phyloP scores from a whole-genome alignment of 1,140 invertebrate genomes.

The Drosophila simulans region DNA sequence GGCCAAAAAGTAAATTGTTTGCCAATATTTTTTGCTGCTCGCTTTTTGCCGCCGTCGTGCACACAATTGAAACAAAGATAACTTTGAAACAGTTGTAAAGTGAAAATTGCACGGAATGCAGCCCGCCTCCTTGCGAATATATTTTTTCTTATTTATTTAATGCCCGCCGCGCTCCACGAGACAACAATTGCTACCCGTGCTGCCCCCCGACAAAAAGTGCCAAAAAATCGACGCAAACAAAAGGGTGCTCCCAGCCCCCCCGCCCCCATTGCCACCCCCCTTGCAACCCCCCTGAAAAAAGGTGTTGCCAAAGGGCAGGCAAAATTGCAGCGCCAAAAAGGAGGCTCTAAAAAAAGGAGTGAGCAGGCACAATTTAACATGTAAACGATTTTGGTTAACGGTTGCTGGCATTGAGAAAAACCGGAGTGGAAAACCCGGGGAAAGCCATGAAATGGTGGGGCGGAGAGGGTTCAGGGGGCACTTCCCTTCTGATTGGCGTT shows the following conservation, averaged over 20 bases:
- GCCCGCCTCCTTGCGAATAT: slow-evolving; percentile 32
- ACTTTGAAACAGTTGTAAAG: slow-evolving; percentile 84
- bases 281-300: slow-evolving; percentile 30
- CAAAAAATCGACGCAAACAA: slow-evolving; percentile 65
- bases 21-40: slow-evolving; percentile 79
- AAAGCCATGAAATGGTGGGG: neutral
- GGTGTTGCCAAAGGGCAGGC: slow-evolving; percentile 80
- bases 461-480: no score
- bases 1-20: slow-evolving; percentile 78
- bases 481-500: slow-evolving; percentile 73
- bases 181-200: slow-evolving; percentile 51
- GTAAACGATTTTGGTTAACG: slow-evolving; percentile 82
- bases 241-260: slow-evolving; percentile 15
- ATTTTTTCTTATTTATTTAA: slow-evolving; percentile 80
- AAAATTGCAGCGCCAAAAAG: slow-evolving; percentile 70
- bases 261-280: slow-evolving; percentile 2
- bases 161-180: slow-evolving; percentile 61
- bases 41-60: slow-evolving; percentile 41
- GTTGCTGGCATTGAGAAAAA: slow-evolving; percentile 15
- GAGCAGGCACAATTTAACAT: slow-evolving; percentile 77
- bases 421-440: slow-evolving; percentile 10
- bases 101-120: slow-evolving; percentile 81
- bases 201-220: slow-evolving; percentile 60
- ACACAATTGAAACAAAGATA: slow-evolving; percentile 82
- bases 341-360: neutral